Conservation (phyloP, 2,797 vertebrate genomes). For the Gymnoscopelus braueri region DNA sequence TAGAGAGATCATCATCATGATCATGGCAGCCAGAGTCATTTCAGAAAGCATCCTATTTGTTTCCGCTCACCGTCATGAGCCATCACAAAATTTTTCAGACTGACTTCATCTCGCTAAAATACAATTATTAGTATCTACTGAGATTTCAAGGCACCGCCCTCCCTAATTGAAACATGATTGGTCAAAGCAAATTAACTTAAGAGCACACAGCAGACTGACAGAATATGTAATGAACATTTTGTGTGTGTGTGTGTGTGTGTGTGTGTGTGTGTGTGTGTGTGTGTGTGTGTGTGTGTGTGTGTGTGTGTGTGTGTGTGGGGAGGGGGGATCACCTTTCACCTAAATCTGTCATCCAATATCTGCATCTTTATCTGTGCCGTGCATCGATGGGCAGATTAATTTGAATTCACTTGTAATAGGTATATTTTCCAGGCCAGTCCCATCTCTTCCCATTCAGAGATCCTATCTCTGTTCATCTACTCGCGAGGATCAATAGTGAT, state of each 20-base stretch:
- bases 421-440: slow-evolving; percentile 60
- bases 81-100: no score
- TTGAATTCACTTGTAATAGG: slow-evolving; percentile 59
- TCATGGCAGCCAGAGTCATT: no score
- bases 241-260: not conserved
- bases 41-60: no score
- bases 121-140: no score
- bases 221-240: not conserved
- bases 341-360: no score
- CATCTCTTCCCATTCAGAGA: slow-evolving; percentile 57
- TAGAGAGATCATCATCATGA: no score
- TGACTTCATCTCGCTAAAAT: no score
- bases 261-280: not conserved
- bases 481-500: slow-evolving; percentile 72
- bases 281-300: not conserved
- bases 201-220: not conserved
- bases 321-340: no score
- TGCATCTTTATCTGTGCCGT: slow-evolving; percentile 7
- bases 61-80: no score
- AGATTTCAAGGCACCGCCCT: no score
- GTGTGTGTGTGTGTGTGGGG: not conserved
- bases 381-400: slow-evolving; percentile 45
- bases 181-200: no score
- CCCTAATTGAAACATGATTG: no score
- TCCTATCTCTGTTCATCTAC: slow-evolving; percentile 51